Evolutionary conservation across 1,140 invertebrate genomes (phyloP), one percentile per base, ranked within the genome.

Genomic region (Sinella curviseta): DNA sequence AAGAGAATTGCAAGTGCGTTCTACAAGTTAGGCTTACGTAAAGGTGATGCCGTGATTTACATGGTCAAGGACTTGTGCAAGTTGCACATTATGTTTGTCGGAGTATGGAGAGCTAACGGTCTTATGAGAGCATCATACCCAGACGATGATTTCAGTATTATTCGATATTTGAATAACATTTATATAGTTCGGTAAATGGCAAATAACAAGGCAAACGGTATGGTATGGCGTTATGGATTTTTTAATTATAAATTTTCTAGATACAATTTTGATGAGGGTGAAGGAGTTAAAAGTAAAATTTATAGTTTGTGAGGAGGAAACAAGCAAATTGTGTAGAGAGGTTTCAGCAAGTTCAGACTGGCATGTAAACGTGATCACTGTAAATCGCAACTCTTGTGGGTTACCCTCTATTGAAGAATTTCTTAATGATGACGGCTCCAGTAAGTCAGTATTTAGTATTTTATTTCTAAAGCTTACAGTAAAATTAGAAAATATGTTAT

Each of bases 1-100:
- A 35, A 60, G 20, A 77, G 35, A 39, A 78, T 82, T 67, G 83
- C 77, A 24, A 79, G 77, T 70, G 26, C 54, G 14, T 70, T 84
- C 14, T 82, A 79, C 78, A 82, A 80, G 55, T 48, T 57, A 39
- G 83, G 83, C 1, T 74, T 84, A 65, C 31, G 82, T 8, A 79
- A 78, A 65, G 79, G 80, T 0, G 83, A 83, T 34, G 78, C 74
- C 35, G 74, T 80, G 3, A 74, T 84, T 77, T 84, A 34, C 55
- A 73, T 78, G 77, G 60, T 79, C 0, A 48, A 0, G 34, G 80
- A 82, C 31, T 24, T 81, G 76, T 26, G 73, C 3, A 78, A 81
- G 1, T 1, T 4, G 0, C 35, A 65, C 26, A 57, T 74, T 0
- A n/a, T 80, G 0, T 74, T 77, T 34, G 35, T 31, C 24, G 79